Evolutionary conservation across 2,797 vertebrate genomes (phyloP), one percentile per base, ranked within the genome.

Genomic region (Babyrousa celebensis): DNA sequence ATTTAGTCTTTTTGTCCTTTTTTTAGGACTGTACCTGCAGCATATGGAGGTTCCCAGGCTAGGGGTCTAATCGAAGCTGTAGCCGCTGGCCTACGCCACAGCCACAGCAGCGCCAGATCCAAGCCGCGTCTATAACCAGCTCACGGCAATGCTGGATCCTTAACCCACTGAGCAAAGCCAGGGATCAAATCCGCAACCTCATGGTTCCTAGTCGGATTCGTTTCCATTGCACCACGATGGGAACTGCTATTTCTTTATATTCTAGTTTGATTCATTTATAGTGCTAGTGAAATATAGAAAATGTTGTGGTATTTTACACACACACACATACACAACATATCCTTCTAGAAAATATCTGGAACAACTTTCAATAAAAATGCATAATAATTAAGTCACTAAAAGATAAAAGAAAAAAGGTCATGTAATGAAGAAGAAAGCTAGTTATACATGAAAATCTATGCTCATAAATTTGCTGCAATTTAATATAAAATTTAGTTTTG

Each of bases 381-480:
- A 12, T 48, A 48, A 68, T 60, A 83, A 94, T 77, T 80, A 92
- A 96, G n/a, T 71, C 21, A 62, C 16, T 67, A 54, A 78, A 80
- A 83, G 58, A 84, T 36, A 91, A 84, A 96, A 90, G 29, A 91
- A 52, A 56, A 83, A 67, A 29, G 5, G 1, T 40, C 52, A 71
- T 80, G 3, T 91, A 56, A 82, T 94, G 6, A 74, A 79, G 21
- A 85, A 63, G 12, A 93, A 89, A 95, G 21, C 23, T 71, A 85
- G 60, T 72, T 85, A 74, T 79, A 12, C 6, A 23, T 91, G 27
- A 87, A 94, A 72, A 90, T 72, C 40, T 74, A 32, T 70, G 27
- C 60, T 96, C 84, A 67, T 80, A 89, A 63, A 40, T 92, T 91
- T 80, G 32, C 52, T 96, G 12, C 43, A 94, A 43, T 10, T 91